Evolutionary conservation across 2,113 vertebrate species (phyloP).

Genomic region (Crotalus tigris): DNA sequence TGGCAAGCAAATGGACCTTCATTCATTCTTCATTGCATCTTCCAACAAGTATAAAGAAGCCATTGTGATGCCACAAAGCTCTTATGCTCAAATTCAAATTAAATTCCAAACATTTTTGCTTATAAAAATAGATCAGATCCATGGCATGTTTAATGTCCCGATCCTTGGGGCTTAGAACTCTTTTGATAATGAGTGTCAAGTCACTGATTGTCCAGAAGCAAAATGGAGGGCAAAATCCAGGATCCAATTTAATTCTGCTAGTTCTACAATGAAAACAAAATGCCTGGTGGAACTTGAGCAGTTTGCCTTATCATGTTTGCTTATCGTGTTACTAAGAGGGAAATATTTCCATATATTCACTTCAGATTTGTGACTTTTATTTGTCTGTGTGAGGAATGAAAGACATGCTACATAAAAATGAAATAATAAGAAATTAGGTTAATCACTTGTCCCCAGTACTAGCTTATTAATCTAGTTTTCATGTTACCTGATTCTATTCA

Average conservation of each 20-base stretch:
- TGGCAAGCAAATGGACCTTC: slow-evolving; percentile 41
- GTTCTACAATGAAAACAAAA: not conserved
- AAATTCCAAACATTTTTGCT: slow-evolving; percentile 24
- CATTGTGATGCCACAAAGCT: slow-evolving; percentile 34
- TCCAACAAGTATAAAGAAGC: slow-evolving; percentile 29
- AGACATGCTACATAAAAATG: not conserved
- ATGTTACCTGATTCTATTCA: not conserved
- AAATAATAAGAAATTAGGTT: not conserved
- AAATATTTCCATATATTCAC: slow-evolving; percentile 45
- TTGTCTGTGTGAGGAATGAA: not conserved
- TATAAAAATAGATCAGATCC: slow-evolving; percentile 39
- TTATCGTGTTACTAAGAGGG: slow-evolving; percentile 48
- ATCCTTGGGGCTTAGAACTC: slow-evolving; percentile 31
- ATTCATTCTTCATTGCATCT: slow-evolving; percentile 38
- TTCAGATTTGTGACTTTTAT: not conserved
- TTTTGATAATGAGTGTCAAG: slow-evolving; percentile 27
- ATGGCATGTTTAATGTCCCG: slow-evolving; percentile 31
- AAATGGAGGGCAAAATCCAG: not conserved
- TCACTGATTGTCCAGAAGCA: slow-evolving; percentile 33
- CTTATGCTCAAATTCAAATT: slow-evolving; percentile 17
- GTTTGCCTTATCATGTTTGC: slow-evolving; percentile 43
- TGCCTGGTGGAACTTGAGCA: slow-evolving; percentile 26
- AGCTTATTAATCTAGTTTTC: not conserved
- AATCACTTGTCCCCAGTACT: not conserved
- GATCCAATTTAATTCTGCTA: slow-evolving; percentile 23